Conservation (phyloP, 2,113 vertebrate species). For the Melanocharis versteri region DNA sequence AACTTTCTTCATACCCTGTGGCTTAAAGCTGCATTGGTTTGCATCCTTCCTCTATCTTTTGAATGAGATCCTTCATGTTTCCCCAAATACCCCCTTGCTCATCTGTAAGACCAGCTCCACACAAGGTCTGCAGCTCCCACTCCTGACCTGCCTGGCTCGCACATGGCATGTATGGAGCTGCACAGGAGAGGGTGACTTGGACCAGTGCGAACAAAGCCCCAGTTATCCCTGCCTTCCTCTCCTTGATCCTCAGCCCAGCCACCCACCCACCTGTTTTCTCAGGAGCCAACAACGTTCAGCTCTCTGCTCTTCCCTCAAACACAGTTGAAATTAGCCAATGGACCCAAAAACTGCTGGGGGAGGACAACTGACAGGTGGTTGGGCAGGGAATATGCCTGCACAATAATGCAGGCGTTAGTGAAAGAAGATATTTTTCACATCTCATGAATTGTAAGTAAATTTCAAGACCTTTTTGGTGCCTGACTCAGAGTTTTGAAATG, state of each 20-base stretch:
- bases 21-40: neutral
- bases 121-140: neutral
- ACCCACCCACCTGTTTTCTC: neutral
- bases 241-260: neutral
- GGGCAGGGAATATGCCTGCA: neutral
- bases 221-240: neutral
- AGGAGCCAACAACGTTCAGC: neutral
- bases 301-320: neutral
- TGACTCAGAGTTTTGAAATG: slow-evolving; percentile 53
- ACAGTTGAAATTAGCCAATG: neutral
- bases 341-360: neutral
- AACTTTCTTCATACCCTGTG: neutral
- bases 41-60: neutral
- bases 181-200: neutral
- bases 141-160: neutral
- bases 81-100: neutral
- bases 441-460: slow-evolving; percentile 40
- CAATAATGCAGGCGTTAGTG: neutral
- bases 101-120: neutral
- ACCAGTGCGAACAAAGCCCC: neutral
- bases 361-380: neutral
- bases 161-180: fast-evolving
- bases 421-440: slow-evolving; percentile 29
- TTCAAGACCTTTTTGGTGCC: slow-evolving; percentile 20
- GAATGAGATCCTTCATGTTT: neutral